Evolutionary conservation across 35 echinoderm and acorn worm genomes (phyloP).

Genomic region (Lytechinus variegatus): DNA sequence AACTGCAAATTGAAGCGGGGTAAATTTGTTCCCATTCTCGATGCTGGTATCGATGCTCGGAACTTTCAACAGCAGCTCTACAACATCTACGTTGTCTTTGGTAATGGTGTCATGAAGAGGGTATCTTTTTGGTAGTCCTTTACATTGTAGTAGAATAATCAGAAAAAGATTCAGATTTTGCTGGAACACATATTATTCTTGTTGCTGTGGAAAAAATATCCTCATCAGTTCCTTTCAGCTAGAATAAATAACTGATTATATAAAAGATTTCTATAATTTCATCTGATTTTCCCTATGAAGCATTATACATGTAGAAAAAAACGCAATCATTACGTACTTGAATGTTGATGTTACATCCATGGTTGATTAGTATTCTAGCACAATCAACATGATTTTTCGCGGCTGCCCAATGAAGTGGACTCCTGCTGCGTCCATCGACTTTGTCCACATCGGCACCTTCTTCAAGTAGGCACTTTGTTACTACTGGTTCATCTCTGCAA

Average conservation of each 20-base stretch:
- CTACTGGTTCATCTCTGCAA: conserved; percentile 31
- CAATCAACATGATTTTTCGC: background rate
- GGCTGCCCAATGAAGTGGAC: background rate
- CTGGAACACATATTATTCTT: no score
- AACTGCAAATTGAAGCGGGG: background rate
- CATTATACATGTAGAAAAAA: no score
- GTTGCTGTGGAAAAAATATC: no score
- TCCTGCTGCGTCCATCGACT: background rate
- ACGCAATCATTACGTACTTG: background rate
- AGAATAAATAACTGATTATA: no score
- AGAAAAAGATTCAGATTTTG: no score
- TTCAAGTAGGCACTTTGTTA: background rate
- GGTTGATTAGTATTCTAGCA: conserved; percentile 55
- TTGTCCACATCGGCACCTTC: conserved; percentile 17
- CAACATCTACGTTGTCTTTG: background rate
- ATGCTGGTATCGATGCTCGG: background rate
- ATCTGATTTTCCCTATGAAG: no score
- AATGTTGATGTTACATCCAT: conserved; percentile 64
- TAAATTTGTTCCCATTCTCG: background rate
- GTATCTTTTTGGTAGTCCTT: background rate
- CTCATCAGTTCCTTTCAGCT: no score
- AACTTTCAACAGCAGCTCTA: background rate
- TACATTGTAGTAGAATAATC: background rate
- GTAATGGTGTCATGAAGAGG: background rate
- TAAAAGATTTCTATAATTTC: no score